Percentiles rank a stretch among this genome's conserved stretches.
phyloP scores from a whole-genome alignment of 2,888 invertebrate genomes.

The Elysia crispata region DNA sequence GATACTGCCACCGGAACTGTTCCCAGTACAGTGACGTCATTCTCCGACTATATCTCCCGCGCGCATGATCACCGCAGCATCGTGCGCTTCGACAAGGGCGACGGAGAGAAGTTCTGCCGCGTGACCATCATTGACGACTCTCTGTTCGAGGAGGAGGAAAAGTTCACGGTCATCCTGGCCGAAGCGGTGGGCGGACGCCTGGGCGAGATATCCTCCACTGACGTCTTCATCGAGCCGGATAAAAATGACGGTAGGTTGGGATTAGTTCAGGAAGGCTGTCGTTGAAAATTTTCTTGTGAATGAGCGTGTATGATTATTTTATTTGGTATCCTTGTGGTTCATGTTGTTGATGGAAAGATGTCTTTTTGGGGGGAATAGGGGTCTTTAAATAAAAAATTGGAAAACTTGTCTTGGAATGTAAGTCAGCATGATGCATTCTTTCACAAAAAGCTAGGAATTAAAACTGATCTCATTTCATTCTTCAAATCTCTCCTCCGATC shows the following conservation, averaged over 20 bases:
- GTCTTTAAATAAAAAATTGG: too few species aligned
- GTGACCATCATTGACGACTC: conserved; percentile 76
- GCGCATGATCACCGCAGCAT: conserved; percentile 69
- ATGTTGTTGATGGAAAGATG: too few species aligned
- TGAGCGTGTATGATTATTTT: too few species aligned
- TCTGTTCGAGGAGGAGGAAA: conserved; percentile 74
- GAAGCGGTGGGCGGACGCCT: conserved; percentile 72
- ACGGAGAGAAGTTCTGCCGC: conserved; percentile 68
- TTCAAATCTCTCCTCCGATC: too few species aligned
- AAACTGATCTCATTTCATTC: too few species aligned
- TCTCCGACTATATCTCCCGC: conserved; percentile 75
- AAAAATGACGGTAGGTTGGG: conserved; percentile 72
- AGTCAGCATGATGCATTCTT: too few species aligned
- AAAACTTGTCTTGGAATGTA: too few species aligned
- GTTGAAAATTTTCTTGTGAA: too few species aligned
- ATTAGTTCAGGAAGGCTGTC: not conserved
- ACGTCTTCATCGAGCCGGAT: conserved; percentile 72
- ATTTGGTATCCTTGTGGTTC: too few species aligned
- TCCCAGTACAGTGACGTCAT: conserved; percentile 70
- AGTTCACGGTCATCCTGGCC: conserved; percentile 69
- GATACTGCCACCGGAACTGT: conserved; percentile 74
- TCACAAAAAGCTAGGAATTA: too few species aligned
- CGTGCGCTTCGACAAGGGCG: conserved; percentile 69
- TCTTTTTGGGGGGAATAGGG: too few species aligned
- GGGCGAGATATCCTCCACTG: conserved; percentile 61